Base-by-base conservation (phyloP, 2,888 invertebrate species). In the Hololepta plana region DNA sequence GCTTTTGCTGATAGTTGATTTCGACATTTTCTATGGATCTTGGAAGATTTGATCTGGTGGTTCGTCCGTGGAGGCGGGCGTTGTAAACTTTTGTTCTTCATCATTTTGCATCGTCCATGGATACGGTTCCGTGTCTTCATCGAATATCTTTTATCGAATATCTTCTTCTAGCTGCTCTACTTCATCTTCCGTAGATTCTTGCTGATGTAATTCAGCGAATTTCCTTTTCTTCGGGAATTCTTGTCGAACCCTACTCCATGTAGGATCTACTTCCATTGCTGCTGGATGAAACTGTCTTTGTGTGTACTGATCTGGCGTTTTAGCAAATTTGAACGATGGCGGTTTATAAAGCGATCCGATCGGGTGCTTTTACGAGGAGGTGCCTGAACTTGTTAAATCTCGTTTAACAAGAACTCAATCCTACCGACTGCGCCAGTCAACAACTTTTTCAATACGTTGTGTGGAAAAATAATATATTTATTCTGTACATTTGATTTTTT, bases 171-270 rank as follows among this genome's bases (percentile, higher is more conserved):
- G n/a, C n/a, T n/a, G n/a, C n/a, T n/a, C n/a, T n/a, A n/a, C n/a
- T n/a, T 24, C 15, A n/a, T 24, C 14, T 24, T 24, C 15, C 4
- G 25, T 4, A 6, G 15, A 11, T 16, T 26, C 11, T 17, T 26
- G 26, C 10, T 26, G 16, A n/a, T 26, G 26, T 3, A 26, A 13
- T 26, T 26, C 26, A 8, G 16, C 26, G 3, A 26, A 17, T 4
- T 6, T n/a, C 4, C 10, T 16, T 26, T 10, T 17, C 11, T 26
- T 26, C 6, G n/a, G n/a, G n/a, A n/a, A n/a, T n/a, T 20, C 8
- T 7, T 4, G 10, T 24, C 15, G 14, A 13, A 7, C n/a, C n/a
- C 7, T 13, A 15, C 19, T 5, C 20, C 20, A 10, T 15, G 12
- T 23, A 9, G 6, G 17, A 12, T 26, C 26, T 11, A 26, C 9